Evolutionary conservation across 1,140 invertebrate species (phyloP).

Genomic region (Phocides pigmalion): DNA sequence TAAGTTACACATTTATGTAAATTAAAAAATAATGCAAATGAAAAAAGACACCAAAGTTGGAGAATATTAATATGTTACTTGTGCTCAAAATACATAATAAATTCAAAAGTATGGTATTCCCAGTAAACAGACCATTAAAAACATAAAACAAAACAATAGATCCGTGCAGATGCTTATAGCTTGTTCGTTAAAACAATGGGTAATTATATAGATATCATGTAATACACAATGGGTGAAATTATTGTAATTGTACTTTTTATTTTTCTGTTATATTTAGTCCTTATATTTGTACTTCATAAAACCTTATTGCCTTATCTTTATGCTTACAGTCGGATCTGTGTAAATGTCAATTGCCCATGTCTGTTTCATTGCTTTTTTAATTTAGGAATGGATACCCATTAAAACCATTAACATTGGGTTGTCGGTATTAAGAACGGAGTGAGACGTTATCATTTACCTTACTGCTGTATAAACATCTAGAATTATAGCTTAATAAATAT

Average conservation of each 20-base stretch:
- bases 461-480: background rate
- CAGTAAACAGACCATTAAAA: conserved; percentile 42
- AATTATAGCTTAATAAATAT: too few relatives aligned
- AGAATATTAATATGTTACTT: too few relatives aligned
- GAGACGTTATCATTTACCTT: background rate
- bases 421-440: conserved; percentile 1
- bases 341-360: conserved; percentile 27
- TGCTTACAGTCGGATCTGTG: conserved; percentile 16
- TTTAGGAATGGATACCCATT: conserved; percentile 1
- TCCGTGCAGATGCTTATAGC: conserved; percentile 41
- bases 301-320: conserved; percentile 32
- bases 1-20: too few relatives aligned
- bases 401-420: conserved; percentile 8
- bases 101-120: conserved; percentile 1
- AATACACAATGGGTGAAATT: conserved; percentile 40
- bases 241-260: conserved; percentile 36
- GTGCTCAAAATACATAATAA: too few relatives aligned
- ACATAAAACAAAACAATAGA: conserved; percentile 45
- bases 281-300: conserved; percentile 39
- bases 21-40: too few relatives aligned
- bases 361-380: too few relatives aligned
- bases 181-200: conserved; percentile 43
- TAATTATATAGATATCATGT: conserved; percentile 45
- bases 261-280: conserved; percentile 34
- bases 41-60: background rate